Evolutionary conservation across 37 sponge, comb jelly and placozoan species (phyloP).

Genomic region (Bolinopsis microptera): DNA sequence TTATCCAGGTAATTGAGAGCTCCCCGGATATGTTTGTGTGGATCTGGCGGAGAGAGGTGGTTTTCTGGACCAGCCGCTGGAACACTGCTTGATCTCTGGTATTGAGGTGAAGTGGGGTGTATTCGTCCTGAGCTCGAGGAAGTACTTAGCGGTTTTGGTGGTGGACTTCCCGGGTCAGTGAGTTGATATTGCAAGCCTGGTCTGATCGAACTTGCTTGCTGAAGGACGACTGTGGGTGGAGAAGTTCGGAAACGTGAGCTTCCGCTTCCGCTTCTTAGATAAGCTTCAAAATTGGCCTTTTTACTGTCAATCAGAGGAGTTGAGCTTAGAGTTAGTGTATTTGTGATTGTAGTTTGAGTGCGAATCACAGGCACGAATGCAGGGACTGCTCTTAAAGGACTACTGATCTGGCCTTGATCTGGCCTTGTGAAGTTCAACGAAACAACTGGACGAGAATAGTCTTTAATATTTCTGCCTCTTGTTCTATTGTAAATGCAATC

Average conservation of each 20-base stretch:
- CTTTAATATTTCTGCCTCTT: constrained; percentile 21
- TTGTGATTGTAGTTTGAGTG: not conserved
- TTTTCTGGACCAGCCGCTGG: not conserved
- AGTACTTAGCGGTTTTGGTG: not conserved
- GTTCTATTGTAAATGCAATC: constrained; percentile 8
- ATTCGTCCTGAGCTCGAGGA: not conserved
- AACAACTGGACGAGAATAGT: not conserved
- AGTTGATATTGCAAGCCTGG: not conserved
- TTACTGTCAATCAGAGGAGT: not conserved
- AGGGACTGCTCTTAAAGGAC: not conserved
- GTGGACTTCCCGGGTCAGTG: not conserved
- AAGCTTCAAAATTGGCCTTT: constrained; percentile 25
- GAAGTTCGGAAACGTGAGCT: not conserved
- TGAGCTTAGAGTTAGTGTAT: not conserved
- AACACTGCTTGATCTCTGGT: not conserved
- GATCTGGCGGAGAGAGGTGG: not conserved
- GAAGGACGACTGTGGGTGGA: not conserved
- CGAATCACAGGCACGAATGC: not conserved
- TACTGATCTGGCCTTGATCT: not conserved
- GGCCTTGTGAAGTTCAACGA: not conserved
- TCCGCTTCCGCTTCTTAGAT: not conserved
- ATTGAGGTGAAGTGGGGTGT: not conserved
- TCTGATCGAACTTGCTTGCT: too few species aligned
- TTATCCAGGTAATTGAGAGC: not conserved
- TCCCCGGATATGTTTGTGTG: not conserved